These are phyloP conservation scores for Mimachlamys varia DNA, from an alignment of 2,888 invertebrate genomes.

Conservation along the genomic window DNA sequence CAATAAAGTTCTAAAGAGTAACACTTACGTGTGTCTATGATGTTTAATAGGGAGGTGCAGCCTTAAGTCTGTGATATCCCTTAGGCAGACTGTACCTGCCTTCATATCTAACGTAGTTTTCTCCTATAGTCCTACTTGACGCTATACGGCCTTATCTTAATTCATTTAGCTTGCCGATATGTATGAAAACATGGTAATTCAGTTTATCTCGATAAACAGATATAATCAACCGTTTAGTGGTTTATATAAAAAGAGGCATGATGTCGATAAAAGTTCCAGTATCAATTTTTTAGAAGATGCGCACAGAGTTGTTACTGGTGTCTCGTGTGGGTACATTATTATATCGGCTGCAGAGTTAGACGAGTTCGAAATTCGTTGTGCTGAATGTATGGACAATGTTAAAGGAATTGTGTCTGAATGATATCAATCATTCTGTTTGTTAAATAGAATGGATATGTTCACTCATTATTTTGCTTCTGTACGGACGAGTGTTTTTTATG, in stretches of 20 bases:
- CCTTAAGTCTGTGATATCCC: too few species aligned
- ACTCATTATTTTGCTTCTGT: neutral
- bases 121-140: neutral
- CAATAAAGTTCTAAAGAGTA: too few species aligned
- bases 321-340: neutral
- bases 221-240: neutral
- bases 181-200: neutral
- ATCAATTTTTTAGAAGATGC: neutral
- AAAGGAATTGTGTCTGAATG: neutral
- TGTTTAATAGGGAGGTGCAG: too few species aligned
- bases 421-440: neutral
- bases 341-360: too few species aligned
- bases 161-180: neutral
- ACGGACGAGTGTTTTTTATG: neutral
- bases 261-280: neutral
- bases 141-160: neutral
- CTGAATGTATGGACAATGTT: neutral
- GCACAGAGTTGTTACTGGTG: neutral
- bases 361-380: too few species aligned
- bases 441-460: neutral
- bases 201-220: conserved; percentile 10
- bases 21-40: too few species aligned
- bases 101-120: neutral
- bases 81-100: neutral
- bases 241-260: neutral